Percentiles rank a stretch among this genome's conserved stretches.
Evolutionary conservation across 2,113 vertebrate species (phyloP).

Genomic region (Aleadryas rufinucha): DNA sequence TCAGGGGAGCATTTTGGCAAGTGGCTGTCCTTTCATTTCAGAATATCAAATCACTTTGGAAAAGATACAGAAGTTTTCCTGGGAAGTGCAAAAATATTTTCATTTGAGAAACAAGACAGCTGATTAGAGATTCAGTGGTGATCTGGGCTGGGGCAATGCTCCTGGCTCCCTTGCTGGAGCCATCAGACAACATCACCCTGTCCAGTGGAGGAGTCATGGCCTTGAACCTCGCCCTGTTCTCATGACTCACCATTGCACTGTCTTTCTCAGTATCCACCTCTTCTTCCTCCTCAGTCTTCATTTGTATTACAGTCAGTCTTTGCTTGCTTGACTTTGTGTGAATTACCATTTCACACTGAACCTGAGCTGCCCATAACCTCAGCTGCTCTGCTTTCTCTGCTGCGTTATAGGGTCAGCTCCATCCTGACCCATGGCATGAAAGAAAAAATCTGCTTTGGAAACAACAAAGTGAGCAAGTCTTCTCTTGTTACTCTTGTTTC

Average conservation of each 20-base stretch:
- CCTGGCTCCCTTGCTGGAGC: not conserved
- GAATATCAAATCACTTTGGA: not conserved
- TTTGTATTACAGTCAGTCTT: not conserved
- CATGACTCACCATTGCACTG: not conserved
- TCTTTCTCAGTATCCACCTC: not conserved
- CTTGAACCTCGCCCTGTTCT: not conserved
- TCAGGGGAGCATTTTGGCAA: not conserved
- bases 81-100: not conserved
- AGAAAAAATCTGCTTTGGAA: constrained; percentile 20
- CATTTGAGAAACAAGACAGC: not conserved
- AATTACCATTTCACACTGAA: not conserved
- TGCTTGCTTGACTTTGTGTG: not conserved
- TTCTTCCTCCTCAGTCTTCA: not conserved
- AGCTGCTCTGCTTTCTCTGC: not conserved
- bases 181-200: not conserved
- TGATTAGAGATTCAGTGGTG: not conserved
- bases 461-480: not conserved
- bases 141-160: not conserved
- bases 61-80: not conserved
- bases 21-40: not conserved
- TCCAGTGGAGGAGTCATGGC: not conserved
- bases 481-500: not conserved
- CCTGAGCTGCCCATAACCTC: not conserved
- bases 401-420: not conserved
- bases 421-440: not conserved